phyloP scores from a whole-genome alignment of 2,113 vertebrate genomes.

The Engraulis encrasicolus region DNA sequence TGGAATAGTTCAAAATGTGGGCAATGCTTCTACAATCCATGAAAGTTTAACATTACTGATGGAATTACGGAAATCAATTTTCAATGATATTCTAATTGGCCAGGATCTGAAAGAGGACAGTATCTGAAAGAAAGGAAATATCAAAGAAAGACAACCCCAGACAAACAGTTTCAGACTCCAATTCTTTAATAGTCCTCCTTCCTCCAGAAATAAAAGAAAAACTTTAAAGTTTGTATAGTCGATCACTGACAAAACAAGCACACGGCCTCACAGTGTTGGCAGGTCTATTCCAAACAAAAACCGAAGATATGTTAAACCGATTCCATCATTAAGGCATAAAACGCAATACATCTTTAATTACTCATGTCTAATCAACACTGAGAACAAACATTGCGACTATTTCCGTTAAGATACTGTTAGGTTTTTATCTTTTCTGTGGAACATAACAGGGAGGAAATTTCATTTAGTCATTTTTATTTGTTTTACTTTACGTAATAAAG shows the following conservation, averaged over 20 bases:
- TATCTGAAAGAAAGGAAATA: too few species aligned
- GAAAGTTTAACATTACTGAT: too few species aligned
- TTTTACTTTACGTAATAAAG: neutral
- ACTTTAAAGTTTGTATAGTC: slow-evolving; percentile 57
- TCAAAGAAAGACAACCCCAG: too few species aligned
- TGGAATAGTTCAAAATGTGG: too few species aligned
- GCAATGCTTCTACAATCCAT: too few species aligned
- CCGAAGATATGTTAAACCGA: slow-evolving; percentile 53
- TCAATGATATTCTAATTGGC: too few species aligned
- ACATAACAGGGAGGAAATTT: slow-evolving; percentile 37
- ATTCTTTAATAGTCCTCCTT: slow-evolving; percentile 55
- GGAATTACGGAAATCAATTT: too few species aligned
- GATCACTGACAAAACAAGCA: slow-evolving; percentile 64
- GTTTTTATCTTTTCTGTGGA: slow-evolving; percentile 53
- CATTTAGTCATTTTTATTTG: neutral
- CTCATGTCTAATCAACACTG: slow-evolving; percentile 50
- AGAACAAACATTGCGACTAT: slow-evolving; percentile 52
- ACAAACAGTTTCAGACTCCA: neutral
- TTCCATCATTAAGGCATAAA: slow-evolving; percentile 73
- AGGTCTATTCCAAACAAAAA: slow-evolving; percentile 68
- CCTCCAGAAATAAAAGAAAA: slow-evolving; percentile 40
- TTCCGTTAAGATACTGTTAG: slow-evolving; percentile 51
- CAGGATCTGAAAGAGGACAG: too few species aligned
- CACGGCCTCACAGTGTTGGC: slow-evolving; percentile 65
- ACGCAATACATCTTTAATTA: slow-evolving; percentile 51